A percentile compares a stretch with the other conserved stretches of the same genome.
phyloP scores from a whole-genome alignment of 2,888 invertebrate species.

The Pheosia gnoma region DNA sequence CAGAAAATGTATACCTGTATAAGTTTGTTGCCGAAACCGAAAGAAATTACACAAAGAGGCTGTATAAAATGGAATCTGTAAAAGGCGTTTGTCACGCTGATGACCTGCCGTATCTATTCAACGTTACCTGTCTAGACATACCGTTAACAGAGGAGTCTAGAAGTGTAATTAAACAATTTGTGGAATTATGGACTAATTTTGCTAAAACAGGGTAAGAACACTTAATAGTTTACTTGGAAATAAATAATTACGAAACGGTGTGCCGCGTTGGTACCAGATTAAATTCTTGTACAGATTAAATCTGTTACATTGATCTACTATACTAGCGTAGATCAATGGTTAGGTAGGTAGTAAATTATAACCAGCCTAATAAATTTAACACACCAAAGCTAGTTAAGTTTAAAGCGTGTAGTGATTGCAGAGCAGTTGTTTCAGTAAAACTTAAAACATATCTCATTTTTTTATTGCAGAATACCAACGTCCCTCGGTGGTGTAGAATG shows the following conservation, averaged over 20 bases:
- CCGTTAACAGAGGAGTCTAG: constrained; percentile 64
- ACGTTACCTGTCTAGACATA: constrained; percentile 64
- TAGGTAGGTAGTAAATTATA: too few species aligned
- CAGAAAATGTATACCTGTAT: constrained; percentile 64
- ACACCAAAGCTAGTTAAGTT: too few species aligned
- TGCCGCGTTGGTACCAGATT: too few species aligned
- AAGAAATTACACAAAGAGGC: constrained; percentile 65
- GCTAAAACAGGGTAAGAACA: constrained; percentile 66
- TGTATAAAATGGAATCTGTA: constrained; percentile 63
- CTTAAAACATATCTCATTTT: background rate
- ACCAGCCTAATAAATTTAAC: too few species aligned
- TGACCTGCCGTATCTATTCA: constrained; percentile 69
- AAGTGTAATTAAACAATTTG: constrained; percentile 54
- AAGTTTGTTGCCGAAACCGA: constrained; percentile 71
- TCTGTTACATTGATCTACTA: too few species aligned
- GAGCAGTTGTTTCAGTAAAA: background rate
- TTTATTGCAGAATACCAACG: constrained; percentile 69
- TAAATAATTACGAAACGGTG: background rate
- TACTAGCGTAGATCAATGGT: too few species aligned
- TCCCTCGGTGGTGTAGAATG: constrained; percentile 49
- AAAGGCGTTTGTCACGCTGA: constrained; percentile 75
- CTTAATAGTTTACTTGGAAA: constrained; percentile 3
- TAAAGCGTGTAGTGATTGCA: background rate
- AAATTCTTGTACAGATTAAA: too few species aligned
- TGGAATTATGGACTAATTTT: constrained; percentile 69